phyloP scores from a whole-genome alignment of 1,140 invertebrate genomes.

The Musca vetustissima region DNA sequence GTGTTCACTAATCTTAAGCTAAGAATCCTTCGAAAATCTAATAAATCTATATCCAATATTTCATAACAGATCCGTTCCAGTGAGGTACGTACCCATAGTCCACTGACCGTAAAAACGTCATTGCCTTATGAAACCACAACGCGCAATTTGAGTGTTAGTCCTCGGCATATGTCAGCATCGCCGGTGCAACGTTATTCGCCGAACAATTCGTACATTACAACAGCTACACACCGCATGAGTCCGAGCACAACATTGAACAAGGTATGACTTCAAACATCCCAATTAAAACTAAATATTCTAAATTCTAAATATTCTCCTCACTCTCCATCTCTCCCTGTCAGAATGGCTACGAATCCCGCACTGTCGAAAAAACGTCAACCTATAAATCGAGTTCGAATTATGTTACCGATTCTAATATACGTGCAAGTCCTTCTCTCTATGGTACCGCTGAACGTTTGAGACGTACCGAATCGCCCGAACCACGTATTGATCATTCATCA shows the following conservation, averaged over 20 bases:
- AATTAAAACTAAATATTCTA: neutral
- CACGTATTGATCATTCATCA: slow-evolving; percentile 67
- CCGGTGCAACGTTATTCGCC: slow-evolving; percentile 51
- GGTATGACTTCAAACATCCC: slow-evolving; percentile 30
- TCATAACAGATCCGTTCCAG: slow-evolving; percentile 48
- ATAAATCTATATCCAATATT: slow-evolving; percentile 16
- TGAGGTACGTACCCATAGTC: slow-evolving; percentile 49
- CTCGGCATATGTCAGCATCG: slow-evolving; percentile 47
- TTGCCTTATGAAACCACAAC: slow-evolving; percentile 44
- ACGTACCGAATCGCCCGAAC: slow-evolving; percentile 57
- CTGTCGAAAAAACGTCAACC: slow-evolving; percentile 51
- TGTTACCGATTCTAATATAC: slow-evolving; percentile 44
- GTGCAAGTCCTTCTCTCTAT: slow-evolving; percentile 47
- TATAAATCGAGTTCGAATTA: slow-evolving; percentile 54
- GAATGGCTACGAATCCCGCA: slow-evolving; percentile 42
- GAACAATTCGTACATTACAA: slow-evolving; percentile 48
- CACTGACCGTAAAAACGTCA: slow-evolving; percentile 52
- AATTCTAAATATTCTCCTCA: neutral
- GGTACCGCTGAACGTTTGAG: slow-evolving; percentile 45
- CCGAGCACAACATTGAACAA: slow-evolving; percentile 46
- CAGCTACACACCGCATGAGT: slow-evolving; percentile 51
- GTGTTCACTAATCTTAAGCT: neutral
- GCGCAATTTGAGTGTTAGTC: slow-evolving; percentile 46
- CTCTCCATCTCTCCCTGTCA: neutral
- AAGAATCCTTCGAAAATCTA: neutral